A percentile compares a stretch with the other conserved stretches of the same genome.
These are phyloP conservation scores for Pristionchus exspectatus DNA, from an alignment of 2,888 invertebrate species.

Conservation along the genomic window DNA sequence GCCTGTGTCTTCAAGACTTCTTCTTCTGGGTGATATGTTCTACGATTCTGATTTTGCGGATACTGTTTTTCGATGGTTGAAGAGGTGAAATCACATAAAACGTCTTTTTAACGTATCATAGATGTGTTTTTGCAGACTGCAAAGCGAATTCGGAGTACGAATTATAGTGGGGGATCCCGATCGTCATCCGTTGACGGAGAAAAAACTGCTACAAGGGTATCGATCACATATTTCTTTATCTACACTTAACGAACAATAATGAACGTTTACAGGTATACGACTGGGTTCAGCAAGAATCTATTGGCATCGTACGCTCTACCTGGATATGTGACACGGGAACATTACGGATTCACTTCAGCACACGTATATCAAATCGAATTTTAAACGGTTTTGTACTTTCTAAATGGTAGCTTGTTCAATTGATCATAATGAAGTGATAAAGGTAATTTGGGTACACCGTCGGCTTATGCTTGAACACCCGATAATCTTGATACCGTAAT, in stretches of 20 bases:
- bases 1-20: conserved; percentile 28
- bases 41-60: conserved; percentile 79
- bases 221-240: not conserved
- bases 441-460: not conserved
- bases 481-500: conserved; percentile 15
- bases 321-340: conserved; percentile 67
- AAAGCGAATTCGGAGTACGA: not conserved
- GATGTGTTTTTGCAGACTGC: not conserved
- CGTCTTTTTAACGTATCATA: not conserved
- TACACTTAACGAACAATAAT: not conserved
- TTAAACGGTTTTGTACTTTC: not conserved
- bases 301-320: conserved; percentile 64
- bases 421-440: not conserved
- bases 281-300: conserved; percentile 60
- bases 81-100: conserved; percentile 68
- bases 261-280: conserved; percentile 60
- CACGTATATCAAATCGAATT: conserved; percentile 65
- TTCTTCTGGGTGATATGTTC: conserved; percentile 70
- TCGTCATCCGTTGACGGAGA: conserved; percentile 66
- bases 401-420: not conserved
- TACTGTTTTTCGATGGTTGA: conserved; percentile 82
- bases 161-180: conserved; percentile 69
- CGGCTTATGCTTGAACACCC: not conserved
- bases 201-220: conserved; percentile 56
- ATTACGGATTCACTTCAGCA: conserved; percentile 69